Base-by-base conservation (phyloP, 2,888 invertebrate species). In the Nomada hirtipes region DNA sequence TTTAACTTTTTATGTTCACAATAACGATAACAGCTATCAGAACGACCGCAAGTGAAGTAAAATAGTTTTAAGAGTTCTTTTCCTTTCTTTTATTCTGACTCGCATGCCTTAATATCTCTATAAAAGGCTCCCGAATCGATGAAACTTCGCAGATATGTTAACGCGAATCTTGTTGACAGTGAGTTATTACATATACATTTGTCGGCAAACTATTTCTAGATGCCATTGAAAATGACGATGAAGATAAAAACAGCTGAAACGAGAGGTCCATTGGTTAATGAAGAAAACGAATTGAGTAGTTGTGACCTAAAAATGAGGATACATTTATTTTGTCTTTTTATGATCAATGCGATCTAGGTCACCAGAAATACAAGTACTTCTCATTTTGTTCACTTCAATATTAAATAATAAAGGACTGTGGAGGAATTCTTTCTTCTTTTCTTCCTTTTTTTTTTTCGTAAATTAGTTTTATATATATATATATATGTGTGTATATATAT, bases 261-360 rank as follows among this genome's bases (percentile, higher is more conserved):
- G 83, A 85, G 81, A 89, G 88, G 87, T 89, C 87, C 70, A 81
- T 82, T 87, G 87, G 85, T 87, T 79, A 88, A 88, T 87, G 88
- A 91, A 91, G 91, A 90, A 91, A 92, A 92, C 90, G 90, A 93
- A 91, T 89, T 89, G 90, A 90, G 89, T 91, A 89, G 90, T 95
- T 95, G 95, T 95, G 95, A 96, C 95, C 96, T 95, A 95, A 95
- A 96, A 95, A 96, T 96, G 96, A 96, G 95, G 95, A 96, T 96
- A 96, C 96, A 96, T 96, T 96, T 96, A 96, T 96, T 96, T 95
- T 95, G 95, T 95, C 95, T 96, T 95, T 95, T 95, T 95, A 95
- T 96, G 92, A 93, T 94, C 93, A 94, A 93, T 94, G 93, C 93
- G 92, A 93, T 93, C 93, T 94, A 94, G 94, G 93, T 94, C 94